Evolutionary conservation across 2,113 vertebrate species (phyloP), one percentile per base, ranked within the genome.

Genomic region (Megaptera novaeangliae): DNA sequence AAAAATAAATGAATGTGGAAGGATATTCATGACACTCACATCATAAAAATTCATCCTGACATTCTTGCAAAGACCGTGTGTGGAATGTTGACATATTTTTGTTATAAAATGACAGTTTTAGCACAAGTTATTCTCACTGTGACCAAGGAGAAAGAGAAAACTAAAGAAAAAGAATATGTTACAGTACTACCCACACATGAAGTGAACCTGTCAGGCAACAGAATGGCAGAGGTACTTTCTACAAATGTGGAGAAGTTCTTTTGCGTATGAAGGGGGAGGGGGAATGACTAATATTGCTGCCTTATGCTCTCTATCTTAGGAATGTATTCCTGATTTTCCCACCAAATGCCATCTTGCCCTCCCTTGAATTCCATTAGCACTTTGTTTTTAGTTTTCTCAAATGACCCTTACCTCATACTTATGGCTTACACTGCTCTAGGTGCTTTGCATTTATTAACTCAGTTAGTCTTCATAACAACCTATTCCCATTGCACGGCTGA

Each of bases 51-150:
- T 97, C 97, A 98, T 88, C 55, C 78, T 98, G 97, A 98, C 98
- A 97, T 97, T 98, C 98, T 98, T 98, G 95, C 97, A 97, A 98
- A 98, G 97, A 96, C 93, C 98, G 88, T 97, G 95, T 52, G 15
- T 97, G 97, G 97, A 96, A 98, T 90, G 91, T 98, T 98, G 98
- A 98, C 97, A 97, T 97, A 96, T 98, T 98, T 98, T 98, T 98
- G 95, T 97, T 98, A 82, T 97, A 98, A 98, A 98, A 97, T 98
- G 98, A 98, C 98, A 98, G 98, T 98, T 98, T 98, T 98, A 97
- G 98, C 98, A 96, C 98, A 98, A 98, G 91, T 96, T 98, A 97
- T 98, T 98, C 98, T 97, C 98, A 94, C 96, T 78, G 86, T 98
- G 98, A 98, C 98, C 98, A 97, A 97, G 98, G 97, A 98, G 96